phyloP scores from a whole-genome alignment of 2,113 vertebrate species.

The Atrichornis clamosus region DNA sequence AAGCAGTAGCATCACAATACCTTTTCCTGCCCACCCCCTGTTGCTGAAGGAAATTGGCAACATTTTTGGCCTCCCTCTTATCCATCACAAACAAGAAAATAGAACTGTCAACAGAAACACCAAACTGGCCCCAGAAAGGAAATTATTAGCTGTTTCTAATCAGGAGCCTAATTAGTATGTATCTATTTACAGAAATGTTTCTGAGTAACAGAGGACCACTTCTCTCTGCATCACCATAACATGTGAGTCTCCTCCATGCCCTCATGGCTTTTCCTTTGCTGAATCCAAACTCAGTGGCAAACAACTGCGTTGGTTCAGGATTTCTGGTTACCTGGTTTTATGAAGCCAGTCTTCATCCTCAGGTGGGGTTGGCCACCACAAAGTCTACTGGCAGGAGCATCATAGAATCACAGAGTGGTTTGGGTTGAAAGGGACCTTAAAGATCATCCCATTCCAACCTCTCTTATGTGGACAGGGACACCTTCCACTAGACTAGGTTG shows the following conservation, averaged over 20 bases:
- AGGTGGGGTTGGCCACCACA: neutral
- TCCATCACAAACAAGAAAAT: neutral
- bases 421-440: neutral
- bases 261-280: neutral
- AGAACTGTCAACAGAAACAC: neutral
- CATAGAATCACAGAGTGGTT: neutral
- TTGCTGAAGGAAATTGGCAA: neutral
- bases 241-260: accelerated
- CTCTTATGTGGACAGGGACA: neutral
- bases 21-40: neutral
- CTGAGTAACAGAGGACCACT: neutral
- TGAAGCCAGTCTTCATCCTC: neutral
- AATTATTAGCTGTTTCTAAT: neutral
- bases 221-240: accelerated
- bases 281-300: neutral
- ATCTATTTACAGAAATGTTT: neutral
- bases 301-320: neutral
- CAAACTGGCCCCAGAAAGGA: neutral
- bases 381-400: neutral
- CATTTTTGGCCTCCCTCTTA: neutral
- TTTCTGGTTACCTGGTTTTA: neutral
- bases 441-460: neutral
- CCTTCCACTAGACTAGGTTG: neutral
- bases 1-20: accelerated
- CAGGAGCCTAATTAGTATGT: neutral